Conservation (phyloP, 2,888 invertebrate species). For the Mechanitis mazaeus region DNA sequence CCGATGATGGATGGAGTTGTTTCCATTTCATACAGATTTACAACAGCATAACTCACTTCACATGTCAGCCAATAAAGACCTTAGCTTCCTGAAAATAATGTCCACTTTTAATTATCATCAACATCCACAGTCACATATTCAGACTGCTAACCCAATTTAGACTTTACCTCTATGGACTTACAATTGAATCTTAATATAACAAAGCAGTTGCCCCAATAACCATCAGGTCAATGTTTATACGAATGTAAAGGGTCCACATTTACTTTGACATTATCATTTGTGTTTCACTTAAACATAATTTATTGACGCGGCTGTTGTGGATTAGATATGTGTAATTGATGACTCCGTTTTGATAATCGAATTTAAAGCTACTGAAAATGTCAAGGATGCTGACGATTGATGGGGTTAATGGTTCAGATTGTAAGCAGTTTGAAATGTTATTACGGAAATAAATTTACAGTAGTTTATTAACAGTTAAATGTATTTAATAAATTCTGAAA, state of each 20-base stretch:
- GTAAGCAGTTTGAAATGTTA: neutral
- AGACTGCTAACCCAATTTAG: slow-evolving; percentile 10
- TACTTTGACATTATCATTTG: slow-evolving; percentile 68
- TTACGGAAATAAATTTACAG: neutral
- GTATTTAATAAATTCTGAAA: too few relatives aligned
- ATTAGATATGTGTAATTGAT: slow-evolving; percentile 49
- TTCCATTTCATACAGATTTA: slow-evolving; percentile 29
- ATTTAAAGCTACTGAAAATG: slow-evolving; percentile 24
- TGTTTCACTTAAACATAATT: slow-evolving; percentile 69
- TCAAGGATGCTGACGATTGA: slow-evolving; percentile 11
- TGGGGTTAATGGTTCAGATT: slow-evolving; percentile 3
- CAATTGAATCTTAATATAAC: slow-evolving; percentile 32
- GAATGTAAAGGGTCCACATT: slow-evolving; percentile 60
- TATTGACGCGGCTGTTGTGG: slow-evolving; percentile 51
- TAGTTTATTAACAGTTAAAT: neutral
- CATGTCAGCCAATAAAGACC: slow-evolving; percentile 12
- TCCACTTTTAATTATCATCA: slow-evolving; percentile 26
- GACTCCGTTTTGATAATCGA: slow-evolving; percentile 29
- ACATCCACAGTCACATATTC: slow-evolving; percentile 8
- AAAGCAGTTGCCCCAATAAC: slow-evolving; percentile 49
- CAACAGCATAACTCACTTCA: slow-evolving; percentile 33
- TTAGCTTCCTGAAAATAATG: neutral
- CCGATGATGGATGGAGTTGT: slow-evolving; percentile 67
- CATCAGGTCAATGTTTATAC: slow-evolving; percentile 61
- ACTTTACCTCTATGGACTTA: slow-evolving; percentile 10